Evolutionary conservation across 30 jellyfish, hydroid and myxozoan species (phyloP), one percentile per base, ranked within the genome.

Genomic region (Sanderia malayensis): DNA sequence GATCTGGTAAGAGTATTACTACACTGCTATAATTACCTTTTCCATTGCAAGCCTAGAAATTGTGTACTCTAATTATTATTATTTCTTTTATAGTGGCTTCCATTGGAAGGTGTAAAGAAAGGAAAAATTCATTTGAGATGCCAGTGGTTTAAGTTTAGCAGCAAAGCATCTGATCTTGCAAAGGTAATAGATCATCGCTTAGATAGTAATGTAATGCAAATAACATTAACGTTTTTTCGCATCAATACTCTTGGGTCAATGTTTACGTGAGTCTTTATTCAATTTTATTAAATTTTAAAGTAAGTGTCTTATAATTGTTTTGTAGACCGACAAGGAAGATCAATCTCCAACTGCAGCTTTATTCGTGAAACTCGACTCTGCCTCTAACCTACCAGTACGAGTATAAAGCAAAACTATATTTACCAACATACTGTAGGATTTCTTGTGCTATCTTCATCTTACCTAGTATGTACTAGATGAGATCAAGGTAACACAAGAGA

Each of bases 381-480:
- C 87, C 20, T 47, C 55, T 29, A 83, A 80, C 29, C 75, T 88
- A 20, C 97, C 97, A 25, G 97, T 88, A n/a, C n/a, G n/a, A n/a
- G n/a, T n/a, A n/a, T n/a, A 47, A 72, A 72, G 18, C 0, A 9
- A 10, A 9, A 4, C 0, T 13, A 61, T 24, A 61, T 21, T 24
- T 18, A n/a, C n/a, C n/a, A n/a, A n/a, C n/a, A n/a, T n/a, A n/a
- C n/a, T n/a, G n/a, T n/a, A n/a, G n/a, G n/a, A n/a, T n/a, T n/a
- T n/a, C n/a, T n/a, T n/a, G n/a, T n/a, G n/a, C n/a, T n/a, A n/a
- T n/a, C n/a, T n/a, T n/a, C n/a, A n/a, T n/a, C n/a, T n/a, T n/a
- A n/a, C n/a, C n/a, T n/a, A n/a, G n/a, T n/a, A n/a, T n/a, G n/a
- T n/a, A n/a, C n/a, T n/a, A n/a, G n/a, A n/a, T n/a, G n/a, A n/a